phyloP scores from a whole-genome alignment of 1,140 invertebrate species.

The Dolichoris vasculosae region DNA sequence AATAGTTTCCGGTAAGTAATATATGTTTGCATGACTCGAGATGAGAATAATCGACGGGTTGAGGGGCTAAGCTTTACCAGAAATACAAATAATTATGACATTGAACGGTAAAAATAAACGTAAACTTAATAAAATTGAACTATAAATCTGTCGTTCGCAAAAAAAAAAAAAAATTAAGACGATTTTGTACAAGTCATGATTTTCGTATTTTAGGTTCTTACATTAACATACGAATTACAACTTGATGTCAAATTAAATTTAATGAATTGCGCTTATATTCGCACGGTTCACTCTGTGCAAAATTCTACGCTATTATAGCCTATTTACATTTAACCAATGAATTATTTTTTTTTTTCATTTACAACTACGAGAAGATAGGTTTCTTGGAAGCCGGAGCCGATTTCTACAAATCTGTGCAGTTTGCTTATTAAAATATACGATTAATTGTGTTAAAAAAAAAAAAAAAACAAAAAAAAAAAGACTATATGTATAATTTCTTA shows the following conservation, averaged over 20 bases:
- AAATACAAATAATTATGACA: slow-evolving; percentile 11
- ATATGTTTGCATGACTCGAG: slow-evolving; percentile 52
- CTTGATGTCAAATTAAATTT: slow-evolving; percentile 21
- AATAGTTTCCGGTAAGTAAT: slow-evolving; percentile 72
- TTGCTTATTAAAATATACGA: slow-evolving; percentile 66
- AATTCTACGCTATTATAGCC: slow-evolving; percentile 28
- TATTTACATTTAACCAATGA: background rate
- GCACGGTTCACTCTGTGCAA: slow-evolving; percentile 9
- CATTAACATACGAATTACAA: slow-evolving; percentile 14
- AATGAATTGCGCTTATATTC: slow-evolving; percentile 21
- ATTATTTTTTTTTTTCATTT: slow-evolving; percentile 60
- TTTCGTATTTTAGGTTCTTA: background rate
- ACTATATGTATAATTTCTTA: slow-evolving; percentile 46
- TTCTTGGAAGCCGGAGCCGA: slow-evolving; percentile 71
- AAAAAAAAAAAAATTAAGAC: too few relatives aligned
- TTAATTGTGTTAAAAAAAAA: slow-evolving; percentile 41
- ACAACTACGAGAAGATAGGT: slow-evolving; percentile 62
- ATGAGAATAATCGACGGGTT: slow-evolving; percentile 65
- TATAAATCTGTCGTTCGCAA: background rate
- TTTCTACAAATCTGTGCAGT: slow-evolving; percentile 65
- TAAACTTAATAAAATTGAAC: background rate
- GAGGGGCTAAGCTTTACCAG: slow-evolving; percentile 70
- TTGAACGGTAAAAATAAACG: slow-evolving; percentile 29
- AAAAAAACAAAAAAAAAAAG: slow-evolving; percentile 4
- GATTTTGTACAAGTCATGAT: background rate